Evolutionary conservation across 2,113 vertebrate genomes (phyloP), one percentile per base, ranked within the genome.

Genomic region (Platysteira castanea): DNA sequence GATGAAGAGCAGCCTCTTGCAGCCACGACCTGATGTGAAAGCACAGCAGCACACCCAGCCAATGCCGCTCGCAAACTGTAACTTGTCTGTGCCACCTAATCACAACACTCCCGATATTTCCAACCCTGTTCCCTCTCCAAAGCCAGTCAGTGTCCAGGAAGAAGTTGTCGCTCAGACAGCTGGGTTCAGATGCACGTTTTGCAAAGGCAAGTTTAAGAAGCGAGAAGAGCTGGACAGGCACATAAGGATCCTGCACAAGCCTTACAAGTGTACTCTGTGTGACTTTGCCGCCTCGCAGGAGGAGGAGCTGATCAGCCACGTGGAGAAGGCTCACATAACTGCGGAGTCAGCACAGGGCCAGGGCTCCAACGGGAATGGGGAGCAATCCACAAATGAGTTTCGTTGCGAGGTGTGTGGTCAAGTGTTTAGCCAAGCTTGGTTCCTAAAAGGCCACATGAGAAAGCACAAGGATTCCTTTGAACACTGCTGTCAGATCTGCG

Each of bases 391-490:
- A 96, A 99, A 98, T 3, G 99, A 99, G 97, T 99, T 99, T 71
- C 99, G 99, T 44, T 99, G 99, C 2, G 99, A 99, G 73, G 99
- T 99, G 33, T 99, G 99, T 13, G 98, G 99, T 68, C 99, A 99
- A 96, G 98, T 99, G 63, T 99, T 99, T 91, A 99, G 99, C 97
- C 99, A 99, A 98, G 99, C 99, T 50, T 99, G 99, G 99, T 99
- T 99, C 97, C 98, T 99, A 4, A 99, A 99, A 96, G 99, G 99
- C 84, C 99, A 99, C 98, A 99, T 99, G 99, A 98, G 99, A 67
- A 99, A 99, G 97, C 99, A 99, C 98, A 99, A 99, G 91, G 99
- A 99, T 97, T 99, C 99, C 31, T 99, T 99, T 85, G 99, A 99
- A 89, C 99, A 99, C 97, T 99, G 99, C 97, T 99, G 99, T 96